Conservation (phyloP, 2,113 vertebrate species). For the Synchiropus splendidus region DNA sequence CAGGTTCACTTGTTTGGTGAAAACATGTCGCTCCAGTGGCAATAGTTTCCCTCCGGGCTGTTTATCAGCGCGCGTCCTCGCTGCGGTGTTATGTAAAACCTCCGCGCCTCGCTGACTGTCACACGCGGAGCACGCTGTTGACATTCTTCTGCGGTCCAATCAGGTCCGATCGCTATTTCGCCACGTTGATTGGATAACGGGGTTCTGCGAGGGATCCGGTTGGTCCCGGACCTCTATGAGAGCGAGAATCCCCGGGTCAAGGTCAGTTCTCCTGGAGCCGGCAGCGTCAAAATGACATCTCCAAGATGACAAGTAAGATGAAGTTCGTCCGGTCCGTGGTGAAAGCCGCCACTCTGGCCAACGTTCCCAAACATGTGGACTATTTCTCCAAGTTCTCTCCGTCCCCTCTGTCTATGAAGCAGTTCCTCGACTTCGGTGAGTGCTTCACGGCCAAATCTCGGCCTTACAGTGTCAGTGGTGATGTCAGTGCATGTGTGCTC, state of each 20-base stretch:
- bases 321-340: slow-evolving; percentile 81
- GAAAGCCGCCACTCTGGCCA: slow-evolving; percentile 72
- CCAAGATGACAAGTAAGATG: slow-evolving; percentile 55
- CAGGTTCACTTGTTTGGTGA: not conserved
- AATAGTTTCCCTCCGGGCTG: slow-evolving; percentile 4
- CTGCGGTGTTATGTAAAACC: slow-evolving; percentile 8
- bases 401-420: slow-evolving; percentile 96
- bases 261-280: no score
- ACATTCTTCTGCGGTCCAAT: slow-evolving; percentile 5
- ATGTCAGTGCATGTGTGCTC: no score
- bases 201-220: no score
- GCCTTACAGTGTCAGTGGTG: no score
- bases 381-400: slow-evolving; percentile 96
- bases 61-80: slow-evolving; percentile 5
- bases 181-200: no score
- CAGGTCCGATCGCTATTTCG: no score
- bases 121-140: slow-evolving; percentile 5
- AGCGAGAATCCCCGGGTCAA: no score
- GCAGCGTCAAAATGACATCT: no score
- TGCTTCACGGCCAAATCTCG: no score
- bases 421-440: slow-evolving; percentile 96
- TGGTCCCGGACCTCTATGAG: no score
- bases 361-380: slow-evolving; percentile 82
- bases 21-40: not conserved
- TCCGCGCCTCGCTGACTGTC: not conserved